Percentiles rank a stretch among this genome's conserved stretches.
Evolutionary conservation across 2,888 invertebrate genomes (phyloP).

Genomic region (Parapristionchus giblindavisi): DNA sequence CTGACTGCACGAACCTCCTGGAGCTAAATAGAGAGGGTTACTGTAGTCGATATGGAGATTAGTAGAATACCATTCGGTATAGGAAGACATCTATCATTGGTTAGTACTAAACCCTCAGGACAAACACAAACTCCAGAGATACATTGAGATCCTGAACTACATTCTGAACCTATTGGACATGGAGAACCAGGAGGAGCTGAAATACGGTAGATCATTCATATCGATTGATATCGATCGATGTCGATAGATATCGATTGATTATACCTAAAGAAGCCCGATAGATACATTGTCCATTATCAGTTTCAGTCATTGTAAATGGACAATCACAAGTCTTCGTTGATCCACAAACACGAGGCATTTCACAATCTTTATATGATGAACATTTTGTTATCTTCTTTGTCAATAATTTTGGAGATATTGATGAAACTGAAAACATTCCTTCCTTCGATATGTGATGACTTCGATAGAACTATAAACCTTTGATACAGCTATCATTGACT

Average conservation of each 20-base stretch:
- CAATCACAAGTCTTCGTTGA: slow-evolving; percentile 43
- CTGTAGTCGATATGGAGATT: neutral
- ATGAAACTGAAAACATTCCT: neutral
- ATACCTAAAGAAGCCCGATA: slow-evolving; percentile 5
- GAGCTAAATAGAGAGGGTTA: slow-evolving; percentile 7
- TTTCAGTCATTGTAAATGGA: slow-evolving; percentile 47
- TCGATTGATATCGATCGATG: neutral
- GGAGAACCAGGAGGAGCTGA: slow-evolving; percentile 58
- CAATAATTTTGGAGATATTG: neutral
- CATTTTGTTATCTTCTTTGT: slow-evolving; percentile 25
- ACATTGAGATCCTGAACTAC: slow-evolving; percentile 51
- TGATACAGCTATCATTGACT: slow-evolving; percentile 30
- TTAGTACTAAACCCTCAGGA: slow-evolving; percentile 39
- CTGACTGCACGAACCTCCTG: slow-evolving; percentile 26
- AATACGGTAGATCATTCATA: slow-evolving; percentile 33
- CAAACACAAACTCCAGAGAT: slow-evolving; percentile 50
- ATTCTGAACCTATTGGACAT: slow-evolving; percentile 49
- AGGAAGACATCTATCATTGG: slow-evolving; percentile 36
- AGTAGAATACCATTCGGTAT: slow-evolving; percentile 30
- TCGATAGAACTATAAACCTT: neutral
- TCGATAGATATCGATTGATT: neutral
- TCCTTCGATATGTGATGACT: neutral
- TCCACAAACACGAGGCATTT: slow-evolving; percentile 45
- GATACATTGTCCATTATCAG: slow-evolving; percentile 42
- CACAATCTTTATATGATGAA: slow-evolving; percentile 40